Base-by-base conservation (phyloP, 2,888 invertebrate species). In the Eulithis prunata region DNA sequence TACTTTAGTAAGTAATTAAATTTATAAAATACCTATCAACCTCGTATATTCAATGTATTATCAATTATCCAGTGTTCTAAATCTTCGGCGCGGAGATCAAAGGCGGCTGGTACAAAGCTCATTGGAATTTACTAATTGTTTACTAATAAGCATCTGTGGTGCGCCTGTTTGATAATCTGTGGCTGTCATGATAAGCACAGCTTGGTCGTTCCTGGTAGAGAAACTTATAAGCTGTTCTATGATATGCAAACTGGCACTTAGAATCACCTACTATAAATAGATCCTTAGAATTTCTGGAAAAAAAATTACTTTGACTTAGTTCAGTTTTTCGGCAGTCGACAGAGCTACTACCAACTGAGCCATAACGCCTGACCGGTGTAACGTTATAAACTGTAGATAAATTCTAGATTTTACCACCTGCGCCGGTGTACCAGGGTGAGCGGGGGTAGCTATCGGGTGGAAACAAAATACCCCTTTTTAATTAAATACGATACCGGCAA, bases 401-500 rank as follows among this genome's bases (percentile, higher is more conserved):
- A 62, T 62, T 45, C 51, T 52, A 51, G 52, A 62, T 38, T 45
- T 57, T 54, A 54, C 57, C 57, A 59, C 47, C 46, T 59, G 41
- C 47, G 47, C 43, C 49, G 41, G 32, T 64, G 55, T 55, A 59
- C 49, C 54, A 68, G 68, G 66, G 66, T 68, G 61, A 75, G 58
- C 71, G 66, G 38, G 68, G 13, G 38, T 32, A 57, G 68, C 71
- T 66, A 68, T 67, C 69, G 70, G 49, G 61, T 56, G 55, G 57
- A 43, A 57, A 72, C 67, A 68, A 69, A 54, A 73, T 52, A 74
- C 62, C 73, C 70, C 69, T 76, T 72, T 81, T 85, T 86, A 86
- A 86, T 85, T 85, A 86, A 86, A 85, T 78, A 78, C 75, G 73
- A 71, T 72, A 69, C 74, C 69, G 51, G 62, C 82, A 77, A 83